Base-by-base conservation (phyloP, 1,140 invertebrate genomes). In the Zaprionus ornatus region DNA sequence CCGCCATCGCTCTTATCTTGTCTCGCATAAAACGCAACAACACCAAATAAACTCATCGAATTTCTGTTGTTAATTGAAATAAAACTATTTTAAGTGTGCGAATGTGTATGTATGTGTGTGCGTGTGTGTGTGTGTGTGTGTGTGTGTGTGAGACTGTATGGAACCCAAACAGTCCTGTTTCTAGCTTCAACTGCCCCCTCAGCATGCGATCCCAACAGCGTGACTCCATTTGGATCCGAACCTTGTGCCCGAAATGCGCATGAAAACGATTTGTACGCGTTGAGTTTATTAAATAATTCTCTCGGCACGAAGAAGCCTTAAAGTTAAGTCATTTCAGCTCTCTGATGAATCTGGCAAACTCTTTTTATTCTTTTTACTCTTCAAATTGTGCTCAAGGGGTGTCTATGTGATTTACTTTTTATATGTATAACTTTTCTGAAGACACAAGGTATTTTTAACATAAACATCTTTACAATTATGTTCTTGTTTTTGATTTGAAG, bases 41-140 rank as follows among this genome's bases (percentile, higher is more conserved):
- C 80, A 82, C 79, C 83, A 88, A 88, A 88, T 90, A 88, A 90
- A 88, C 84, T 90, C 84, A 88, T 88, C 84, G 84, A 88, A 90
- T 88, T 88, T 88, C 84, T 88, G 85, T 84, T 88, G 85, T 88
- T 88, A 88, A 88, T 88, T 88, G 84, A 88, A 88, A 88, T 88
- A 88, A 87, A 87, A 88, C 84, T 88, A 88, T 88, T 88, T 84
- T 73, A 73, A 80, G 77, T 79, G 77, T 71, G 40, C 45, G 10
- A 50, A 7, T 70, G 70, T 77, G 74, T 76, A 63, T 66, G 45
- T 54, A 25, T 35, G 29, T 56, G n/a, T n/a, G n/a, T n/a, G n/a
- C n/a, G n/a, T 60, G 35, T 57, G 29, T 56, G 29, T 3, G n/a
- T 3, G 54, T 35, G 54, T 35, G 55, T 61, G 45, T 35, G 27